Base-by-base conservation (phyloP, 2,113 vertebrate species). In the Coryphaenoides rupestris region DNA sequence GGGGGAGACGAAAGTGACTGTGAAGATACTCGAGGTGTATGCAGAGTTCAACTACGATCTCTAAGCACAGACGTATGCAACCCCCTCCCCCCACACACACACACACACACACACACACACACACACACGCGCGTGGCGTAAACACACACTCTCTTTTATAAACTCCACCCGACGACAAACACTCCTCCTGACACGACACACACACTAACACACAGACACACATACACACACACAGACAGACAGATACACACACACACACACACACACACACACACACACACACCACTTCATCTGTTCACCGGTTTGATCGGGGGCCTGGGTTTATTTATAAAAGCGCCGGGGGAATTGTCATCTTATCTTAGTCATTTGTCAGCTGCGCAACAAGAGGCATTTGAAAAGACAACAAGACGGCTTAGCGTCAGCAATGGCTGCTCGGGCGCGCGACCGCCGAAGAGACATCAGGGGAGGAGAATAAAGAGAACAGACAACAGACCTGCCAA, bases 341-440 rank as follows among this genome's bases (percentile, higher is more conserved):
- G 84, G 87, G 86, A 88, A 89, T 90, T 87, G 87, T 86, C 87
- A 86, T 90, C 88, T 90, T 89, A 89, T 90, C 88, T 89, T 76
- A 78, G 81, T 77, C 83, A 82, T 88, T 90, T 87, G 87, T 90
- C 87, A 85, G 77, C 83, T 79, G 77, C 26, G 70, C 49, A 72
- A 90, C 83, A 85, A 88, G 84, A 81, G 82, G 75, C 80, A 84
- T 89, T 89, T 89, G 77, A 90, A 90, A 89, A 85, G 83, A 86
- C 87, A 89, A 88, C 84, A 88, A 87, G 83, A 84, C 86, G 81
- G 85, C 89, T 87, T 81, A 78, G 66, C 62, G 71, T 88, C 84
- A 87, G 70, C 60, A 85, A 74, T 80, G 77, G 78, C 86, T 86
- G 85, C 72, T 73, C 61, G 77, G 75, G 69, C 61, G 77, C 75